Base-by-base conservation (phyloP, 2,888 invertebrate genomes). In the Acleris holmiana region DNA sequence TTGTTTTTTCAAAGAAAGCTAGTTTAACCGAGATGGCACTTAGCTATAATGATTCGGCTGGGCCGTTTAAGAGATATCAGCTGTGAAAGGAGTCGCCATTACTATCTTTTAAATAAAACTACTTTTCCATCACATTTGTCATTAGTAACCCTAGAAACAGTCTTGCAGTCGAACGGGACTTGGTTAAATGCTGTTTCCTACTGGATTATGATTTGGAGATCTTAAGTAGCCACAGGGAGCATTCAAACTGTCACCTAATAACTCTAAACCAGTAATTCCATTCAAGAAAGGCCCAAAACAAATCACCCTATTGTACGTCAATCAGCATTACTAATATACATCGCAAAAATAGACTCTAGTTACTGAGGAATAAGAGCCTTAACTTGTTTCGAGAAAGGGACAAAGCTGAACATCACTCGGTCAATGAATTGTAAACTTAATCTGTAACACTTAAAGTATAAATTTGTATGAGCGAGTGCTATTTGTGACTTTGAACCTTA, bases 271-370 rank as follows among this genome's bases (percentile, higher is more conserved):
- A 18, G 18, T 18, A 44, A 17, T 47, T 47, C 18, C 47, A 47
- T 47, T 44, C 17, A 18, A 18, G 5, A 47, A 47, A 18, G 47
- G 18, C 18, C 18, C 17, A 47, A 18, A 47, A 18, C 17, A 54
- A 61, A 48, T 48, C 54, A 40, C 19, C 35, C 40, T 10, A 48
- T 54, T 61, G 54, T 48, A 40, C 18, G 54, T 54, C 61, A 61
- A 61, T 61, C 61, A 61, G 54, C 10, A 61, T 48, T 48, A 61
- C 48, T 23, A 23, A 41, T 23, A 48, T 51, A 17, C 51, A 51
- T 17, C 2, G 18, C 35, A 62, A 51, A n/a, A 62, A 29, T 18
- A 7, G 8, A 7, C 46, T 46, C 21, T 46, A 29, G 7, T 17
- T 29, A 29, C 44, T 17, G 46, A 17, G 35, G 8, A 56, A 56